Evolutionary conservation across 2,797 vertebrate species (phyloP), one percentile per base, ranked within the genome.

Genomic region (Sorex maritimensis): DNA sequence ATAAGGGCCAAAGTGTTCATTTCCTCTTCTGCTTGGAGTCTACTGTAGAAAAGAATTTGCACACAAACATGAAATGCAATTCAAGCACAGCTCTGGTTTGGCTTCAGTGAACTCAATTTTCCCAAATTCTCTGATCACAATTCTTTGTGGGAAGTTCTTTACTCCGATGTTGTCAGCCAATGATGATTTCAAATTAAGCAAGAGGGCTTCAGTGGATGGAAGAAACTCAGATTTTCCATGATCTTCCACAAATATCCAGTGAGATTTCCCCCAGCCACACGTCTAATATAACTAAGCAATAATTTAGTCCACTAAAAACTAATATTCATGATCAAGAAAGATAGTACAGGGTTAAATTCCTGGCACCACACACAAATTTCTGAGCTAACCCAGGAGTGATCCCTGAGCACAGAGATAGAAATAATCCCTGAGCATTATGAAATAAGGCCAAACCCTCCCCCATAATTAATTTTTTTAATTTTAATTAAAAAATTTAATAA

Each of bases 1-100:
- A 88, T 0, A 86, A 38, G 80, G n/a, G 24, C 95, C 81, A 90
- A 79, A 58, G 73, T 68, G 49, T 30, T 21, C 58, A 88, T 90
- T 92, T 84, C 73, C 61, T 91, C 82, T 94, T 11, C 79, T 87
- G 4, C 94, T 96, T 96, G 88, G 90, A 90, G 26, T 69, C 30
- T 15, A 23, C 1, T 93, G 6, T n/a, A 92, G 93, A 92, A 95
- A 83, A 91, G 44, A 92, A 96, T 94, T 79, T 94, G 46, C 69
- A 91, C 21, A n/a, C 38, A 5, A 1, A n/a, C 26, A 85, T 55
- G 69, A 95, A 95, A 44, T 72, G 7, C 44, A 81, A 23, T 82
- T 79, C 71, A 81, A 85, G 63, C 26, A 90, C 58, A 93, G 88
- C 52, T 94, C 79, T 93, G 77, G 58, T 78, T 95, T 95, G 94